These are phyloP conservation scores for Euphonia xanthogaster DNA, from an alignment of 2,797 vertebrate species.

Conservation along the genomic window DNA sequence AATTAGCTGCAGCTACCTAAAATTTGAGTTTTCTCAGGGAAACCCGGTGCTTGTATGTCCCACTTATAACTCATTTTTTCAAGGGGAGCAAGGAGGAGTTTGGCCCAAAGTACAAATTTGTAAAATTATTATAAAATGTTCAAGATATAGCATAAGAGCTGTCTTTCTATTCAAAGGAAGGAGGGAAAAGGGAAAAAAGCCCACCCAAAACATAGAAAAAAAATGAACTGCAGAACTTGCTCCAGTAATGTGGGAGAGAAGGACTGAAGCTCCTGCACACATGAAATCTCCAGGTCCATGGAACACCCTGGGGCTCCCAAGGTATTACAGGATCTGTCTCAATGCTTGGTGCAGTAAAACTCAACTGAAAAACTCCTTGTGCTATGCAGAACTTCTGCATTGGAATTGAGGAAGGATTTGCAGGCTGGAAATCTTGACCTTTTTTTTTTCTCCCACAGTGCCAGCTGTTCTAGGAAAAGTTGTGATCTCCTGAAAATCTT, in stretches of 20 bases:
- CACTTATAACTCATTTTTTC: neutral
- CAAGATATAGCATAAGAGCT: neutral
- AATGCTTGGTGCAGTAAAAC: neutral
- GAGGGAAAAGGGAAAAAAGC: neutral
- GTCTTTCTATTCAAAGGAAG: neutral
- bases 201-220: neutral
- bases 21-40: neutral
- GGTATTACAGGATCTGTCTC: neutral
- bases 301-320: neutral
- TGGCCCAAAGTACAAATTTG: neutral
- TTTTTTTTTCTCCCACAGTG: neutral
- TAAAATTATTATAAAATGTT: neutral
- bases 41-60: neutral
- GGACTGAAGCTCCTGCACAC: neutral
- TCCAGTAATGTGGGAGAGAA: neutral
- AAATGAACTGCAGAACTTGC: neutral
- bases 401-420: neutral
- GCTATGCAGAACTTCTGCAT: neutral
- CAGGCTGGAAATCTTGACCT: neutral
- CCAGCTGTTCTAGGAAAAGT: neutral
- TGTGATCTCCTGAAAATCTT: neutral
- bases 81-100: neutral
- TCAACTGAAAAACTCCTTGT: neutral
- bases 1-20: neutral
- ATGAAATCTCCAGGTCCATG: neutral